A percentile compares a stretch with the other conserved stretches of the same genome.
Evolutionary conservation across 2,888 invertebrate species (phyloP).

Genomic region (Eumacrocentrus americanus): DNA sequence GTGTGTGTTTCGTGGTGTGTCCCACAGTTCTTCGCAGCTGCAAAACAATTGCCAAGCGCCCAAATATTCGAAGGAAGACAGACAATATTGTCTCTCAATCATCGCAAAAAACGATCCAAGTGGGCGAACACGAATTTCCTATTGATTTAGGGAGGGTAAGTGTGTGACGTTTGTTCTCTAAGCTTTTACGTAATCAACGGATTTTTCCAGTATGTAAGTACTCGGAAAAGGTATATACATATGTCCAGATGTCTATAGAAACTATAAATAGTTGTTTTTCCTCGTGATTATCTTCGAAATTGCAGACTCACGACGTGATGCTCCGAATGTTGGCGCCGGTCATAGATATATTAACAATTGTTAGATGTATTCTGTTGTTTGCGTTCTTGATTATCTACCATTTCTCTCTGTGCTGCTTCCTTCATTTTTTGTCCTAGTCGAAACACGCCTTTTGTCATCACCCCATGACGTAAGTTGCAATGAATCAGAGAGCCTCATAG

Average conservation of each 20-base stretch:
- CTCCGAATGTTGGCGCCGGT: not conserved
- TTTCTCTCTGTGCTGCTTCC: too few species aligned
- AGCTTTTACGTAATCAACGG: slow-evolving; percentile 23
- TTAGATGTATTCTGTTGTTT: not conserved
- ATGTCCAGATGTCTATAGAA: too few species aligned
- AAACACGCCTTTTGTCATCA: too few species aligned
- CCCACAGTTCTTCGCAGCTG: not conserved
- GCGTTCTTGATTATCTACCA: not conserved
- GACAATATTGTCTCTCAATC: not conserved
- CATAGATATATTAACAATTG: not conserved
- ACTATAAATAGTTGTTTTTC: not conserved
- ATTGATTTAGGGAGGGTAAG: slow-evolving; percentile 50
- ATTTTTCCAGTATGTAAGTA: slow-evolving; percentile 9
- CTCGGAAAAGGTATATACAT: not conserved
- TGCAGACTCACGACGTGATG: not conserved
- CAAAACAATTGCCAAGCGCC: not conserved
- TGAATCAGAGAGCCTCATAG: too few species aligned
- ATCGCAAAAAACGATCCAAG: slow-evolving; percentile 34
- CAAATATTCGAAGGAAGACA: not conserved
- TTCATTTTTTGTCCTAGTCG: too few species aligned
- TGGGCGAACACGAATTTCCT: slow-evolving; percentile 37
- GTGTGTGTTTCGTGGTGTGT: not conserved
- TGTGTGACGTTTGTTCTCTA: slow-evolving; percentile 21
- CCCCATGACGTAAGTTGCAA: too few species aligned
- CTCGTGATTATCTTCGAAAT: not conserved